phyloP scores from a whole-genome alignment of 1,140 invertebrate genomes.

The Prorops nasuta region DNA sequence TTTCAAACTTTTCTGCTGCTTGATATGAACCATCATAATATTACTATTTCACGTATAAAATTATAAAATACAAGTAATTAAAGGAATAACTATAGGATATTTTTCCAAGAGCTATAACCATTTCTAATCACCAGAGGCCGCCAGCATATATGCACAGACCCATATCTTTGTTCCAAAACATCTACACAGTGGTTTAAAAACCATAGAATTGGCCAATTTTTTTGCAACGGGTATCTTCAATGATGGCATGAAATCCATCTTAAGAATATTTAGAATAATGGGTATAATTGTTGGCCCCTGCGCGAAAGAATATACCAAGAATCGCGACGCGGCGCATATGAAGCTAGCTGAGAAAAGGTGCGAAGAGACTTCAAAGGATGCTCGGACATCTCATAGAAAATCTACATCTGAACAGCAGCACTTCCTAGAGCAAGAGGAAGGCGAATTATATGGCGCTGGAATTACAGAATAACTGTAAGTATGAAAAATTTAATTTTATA shows the following conservation, averaged over 20 bases:
- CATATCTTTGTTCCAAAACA: slow-evolving; percentile 11
- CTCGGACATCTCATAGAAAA: not conserved
- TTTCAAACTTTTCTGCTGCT: too few relatives aligned
- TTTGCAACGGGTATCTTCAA: not conserved
- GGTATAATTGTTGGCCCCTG: not conserved
- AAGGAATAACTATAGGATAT: too few relatives aligned
- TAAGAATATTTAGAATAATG: not conserved
- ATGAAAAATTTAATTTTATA: slow-evolving; percentile 2
- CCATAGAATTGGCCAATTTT: not conserved
- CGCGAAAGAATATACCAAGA: not conserved
- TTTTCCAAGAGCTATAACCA: too few relatives aligned
- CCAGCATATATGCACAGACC: too few relatives aligned
- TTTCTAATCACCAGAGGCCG: too few relatives aligned
- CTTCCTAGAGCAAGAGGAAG: slow-evolving; percentile 4
- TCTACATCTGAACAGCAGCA: not conserved
- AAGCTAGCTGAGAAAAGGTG: not conserved
- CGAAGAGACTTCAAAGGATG: not conserved
- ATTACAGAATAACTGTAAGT: slow-evolving; percentile 7
- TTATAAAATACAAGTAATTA: too few relatives aligned
- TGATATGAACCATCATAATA: too few relatives aligned
- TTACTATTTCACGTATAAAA: too few relatives aligned
- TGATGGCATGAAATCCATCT: not conserved
- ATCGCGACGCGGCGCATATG: not conserved
- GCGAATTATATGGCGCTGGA: slow-evolving; percentile 5
- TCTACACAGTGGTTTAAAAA: not conserved